phyloP scores from a whole-genome alignment of 2,797 vertebrate species.

The Remorina albescens region DNA sequence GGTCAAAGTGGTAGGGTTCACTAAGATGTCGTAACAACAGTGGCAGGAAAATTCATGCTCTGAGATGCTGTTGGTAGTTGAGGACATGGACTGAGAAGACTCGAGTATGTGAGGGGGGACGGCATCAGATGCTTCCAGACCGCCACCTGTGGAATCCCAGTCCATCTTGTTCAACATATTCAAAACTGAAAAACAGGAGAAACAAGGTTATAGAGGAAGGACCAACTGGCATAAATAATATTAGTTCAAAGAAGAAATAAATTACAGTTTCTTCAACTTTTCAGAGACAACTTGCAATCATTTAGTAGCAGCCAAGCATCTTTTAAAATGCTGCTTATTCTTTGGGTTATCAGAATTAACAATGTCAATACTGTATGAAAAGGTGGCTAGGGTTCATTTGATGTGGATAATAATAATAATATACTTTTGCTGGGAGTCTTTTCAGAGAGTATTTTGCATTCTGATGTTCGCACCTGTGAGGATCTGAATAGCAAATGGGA shows the following conservation, averaged over 20 bases:
- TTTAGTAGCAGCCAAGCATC: too few relatives aligned
- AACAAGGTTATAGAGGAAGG: not conserved
- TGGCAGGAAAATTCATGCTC: constrained; percentile 93
- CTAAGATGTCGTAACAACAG: constrained; percentile 94
- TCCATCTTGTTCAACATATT: constrained; percentile 80
- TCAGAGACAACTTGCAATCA: not conserved
- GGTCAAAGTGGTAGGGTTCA: constrained; percentile 95
- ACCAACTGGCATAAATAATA: not conserved
- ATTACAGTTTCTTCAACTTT: too few relatives aligned
- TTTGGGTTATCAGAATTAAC: too few relatives aligned
- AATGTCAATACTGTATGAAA: too few relatives aligned
- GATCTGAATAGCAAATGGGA: not conserved
- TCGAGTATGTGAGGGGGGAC: constrained; percentile 16
- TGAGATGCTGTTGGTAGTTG: constrained; percentile 75
- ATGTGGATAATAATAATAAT: not conserved
- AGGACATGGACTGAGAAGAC: constrained; percentile 12
- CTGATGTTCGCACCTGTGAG: not conserved
- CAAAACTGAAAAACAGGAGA: constrained; percentile 30
- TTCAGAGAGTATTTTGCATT: not conserved
- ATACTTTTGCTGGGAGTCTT: not conserved
- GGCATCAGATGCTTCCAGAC: constrained; percentile 25
- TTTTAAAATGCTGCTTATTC: too few relatives aligned
- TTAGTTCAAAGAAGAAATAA: not conserved
- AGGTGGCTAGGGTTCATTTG: not conserved
- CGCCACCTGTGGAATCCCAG: constrained; percentile 62